phyloP scores from a whole-genome alignment of 2,888 invertebrate genomes.

The Parnassius orleans region DNA sequence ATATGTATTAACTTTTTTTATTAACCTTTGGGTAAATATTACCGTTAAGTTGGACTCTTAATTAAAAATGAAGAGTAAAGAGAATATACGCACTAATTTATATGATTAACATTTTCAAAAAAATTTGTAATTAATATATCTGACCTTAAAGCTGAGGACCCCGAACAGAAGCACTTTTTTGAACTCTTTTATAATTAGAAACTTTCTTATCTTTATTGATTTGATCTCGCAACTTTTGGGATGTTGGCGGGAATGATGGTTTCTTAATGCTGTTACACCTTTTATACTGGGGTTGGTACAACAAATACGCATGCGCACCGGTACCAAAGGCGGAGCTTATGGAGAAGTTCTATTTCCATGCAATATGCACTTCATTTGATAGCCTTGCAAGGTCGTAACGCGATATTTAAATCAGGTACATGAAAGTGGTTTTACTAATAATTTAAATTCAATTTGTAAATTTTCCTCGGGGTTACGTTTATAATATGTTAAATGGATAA shows the following conservation, averaged over 20 bases:
- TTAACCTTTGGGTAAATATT: no score
- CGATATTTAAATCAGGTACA: constrained; percentile 33
- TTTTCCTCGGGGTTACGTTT: no score
- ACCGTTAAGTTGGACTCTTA: no score
- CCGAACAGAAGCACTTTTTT: constrained; percentile 37
- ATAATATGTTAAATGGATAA: no score
- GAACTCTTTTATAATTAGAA: constrained; percentile 45
- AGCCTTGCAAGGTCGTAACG: constrained; percentile 42
- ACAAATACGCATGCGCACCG: constrained; percentile 54
- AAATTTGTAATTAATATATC: constrained; percentile 1
- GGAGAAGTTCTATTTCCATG: constrained; percentile 30
- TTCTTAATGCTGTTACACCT: constrained; percentile 38
- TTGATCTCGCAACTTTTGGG: constrained; percentile 33
- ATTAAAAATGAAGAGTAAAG: no score
- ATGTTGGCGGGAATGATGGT: constrained; percentile 60
- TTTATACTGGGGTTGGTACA: constrained; percentile 50
- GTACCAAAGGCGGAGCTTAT: constrained; percentile 46
- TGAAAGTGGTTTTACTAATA: constrained; percentile 1
- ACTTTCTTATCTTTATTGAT: constrained; percentile 33
- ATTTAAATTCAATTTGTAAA: no score
- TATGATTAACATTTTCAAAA: background rate
- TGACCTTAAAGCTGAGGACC: constrained; percentile 23
- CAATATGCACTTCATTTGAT: constrained; percentile 56
- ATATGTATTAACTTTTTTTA: no score
- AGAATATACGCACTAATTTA: background rate